Evolutionary conservation across 35 echinoderm and acorn worm species (phyloP), one percentile per base, ranked within the genome.

Genomic region (Chiridota heheva): DNA sequence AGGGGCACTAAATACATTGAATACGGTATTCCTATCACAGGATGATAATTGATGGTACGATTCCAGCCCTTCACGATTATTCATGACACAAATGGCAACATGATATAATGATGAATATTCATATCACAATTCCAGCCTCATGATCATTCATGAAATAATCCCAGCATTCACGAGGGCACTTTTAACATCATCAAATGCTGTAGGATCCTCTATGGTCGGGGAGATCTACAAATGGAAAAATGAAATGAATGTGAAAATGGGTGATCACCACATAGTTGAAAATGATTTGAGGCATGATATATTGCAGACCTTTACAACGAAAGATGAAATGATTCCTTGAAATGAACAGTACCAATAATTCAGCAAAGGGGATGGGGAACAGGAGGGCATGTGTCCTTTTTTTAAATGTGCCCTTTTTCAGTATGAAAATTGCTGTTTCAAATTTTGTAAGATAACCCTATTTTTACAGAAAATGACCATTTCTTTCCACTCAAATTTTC

Each of bases 171-270:
- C 24, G 65, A 69, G 49, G 48, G 80, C 81, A 38, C 8, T 53
- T 62, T 43, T 84, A 2, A 91, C 82, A 31, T 69, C 71, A 46
- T 82, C 82, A 59, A 82, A 96, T 4, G 87, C 92, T 39, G 87
- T 82, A 1, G 77, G 15, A 55, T 96, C 92, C 73, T 96, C 92
- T 27, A 86, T 79, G 0, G 87, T 96, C 7, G 87, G 76, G n/a
- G 87, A 78, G 20, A 96, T 96, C 87, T 96, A 55, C 62, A 45
- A 60, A 15, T 57, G 46, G 60, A 63, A 20, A 58, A 51, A 20
- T 24, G 5, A 31, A 73, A 60, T 55, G 36, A 59, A 29, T n/a
- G 16, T 20, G 33, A 24, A 45, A 18, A 42, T 28, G 0, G 56
- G 4, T 4, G 13, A 2, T 51, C 12, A 39, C 0, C 15, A 36